Conservation (phyloP, 1,140 invertebrate species). For the Leptopilina clavipes region DNA sequence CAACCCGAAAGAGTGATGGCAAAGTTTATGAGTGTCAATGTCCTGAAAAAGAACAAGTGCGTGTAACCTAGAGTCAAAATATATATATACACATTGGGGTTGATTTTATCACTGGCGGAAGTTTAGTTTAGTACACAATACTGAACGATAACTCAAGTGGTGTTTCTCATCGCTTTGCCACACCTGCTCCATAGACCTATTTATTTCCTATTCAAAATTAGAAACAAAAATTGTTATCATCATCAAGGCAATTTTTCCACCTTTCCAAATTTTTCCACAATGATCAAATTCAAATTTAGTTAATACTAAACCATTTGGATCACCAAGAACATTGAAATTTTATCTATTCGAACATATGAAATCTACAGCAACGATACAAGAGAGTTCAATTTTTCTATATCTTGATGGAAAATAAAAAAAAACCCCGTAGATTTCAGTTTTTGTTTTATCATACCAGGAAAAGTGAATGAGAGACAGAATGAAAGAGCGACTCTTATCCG, state of each 20-base stretch:
- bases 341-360: too few relatives aligned
- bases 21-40: conserved; percentile 23
- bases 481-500: conserved; percentile 48
- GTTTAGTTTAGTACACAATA: conserved; percentile 30
- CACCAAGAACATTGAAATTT: too few relatives aligned
- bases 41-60: conserved; percentile 26
- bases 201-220: not conserved
- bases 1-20: not conserved
- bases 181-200: not conserved
- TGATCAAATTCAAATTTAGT: too few relatives aligned
- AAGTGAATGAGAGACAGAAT: conserved; percentile 46
- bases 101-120: conserved; percentile 26
- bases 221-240: too few relatives aligned
- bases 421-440: not conserved
- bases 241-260: too few relatives aligned
- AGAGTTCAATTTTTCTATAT: not conserved
- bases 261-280: too few relatives aligned
- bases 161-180: not conserved
- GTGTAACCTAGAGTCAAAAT: not conserved
- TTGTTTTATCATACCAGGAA: conserved; percentile 27
- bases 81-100: conserved; percentile 13
- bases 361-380: too few relatives aligned
- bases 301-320: too few relatives aligned
- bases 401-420: not conserved
- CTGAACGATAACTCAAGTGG: conserved; percentile 7